Percentiles rank a stretch among this genome's conserved stretches.
Evolutionary conservation across 2,888 invertebrate species (phyloP).

Genomic region (Encarsia formosa): DNA sequence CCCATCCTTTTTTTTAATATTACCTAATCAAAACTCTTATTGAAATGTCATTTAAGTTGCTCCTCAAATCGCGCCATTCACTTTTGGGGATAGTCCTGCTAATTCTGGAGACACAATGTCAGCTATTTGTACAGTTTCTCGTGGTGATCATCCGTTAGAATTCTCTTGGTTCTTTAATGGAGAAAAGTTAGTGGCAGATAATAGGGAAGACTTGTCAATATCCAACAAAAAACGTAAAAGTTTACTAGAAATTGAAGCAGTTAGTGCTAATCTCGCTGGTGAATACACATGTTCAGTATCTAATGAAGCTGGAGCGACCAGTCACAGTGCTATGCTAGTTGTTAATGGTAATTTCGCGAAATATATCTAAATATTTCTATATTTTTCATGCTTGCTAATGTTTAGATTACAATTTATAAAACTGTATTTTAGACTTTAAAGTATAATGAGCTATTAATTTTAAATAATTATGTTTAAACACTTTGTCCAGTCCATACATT

Average conservation of each 20-base stretch:
- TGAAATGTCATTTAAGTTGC: no score
- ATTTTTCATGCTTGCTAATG: no score
- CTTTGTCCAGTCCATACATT: no score
- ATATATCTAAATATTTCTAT: no score
- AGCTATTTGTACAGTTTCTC: conserved; percentile 65
- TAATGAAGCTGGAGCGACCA: conserved; percentile 67
- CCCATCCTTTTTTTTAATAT: no score
- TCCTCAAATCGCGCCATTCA: conserved; percentile 69
- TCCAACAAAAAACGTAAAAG: conserved; percentile 56
- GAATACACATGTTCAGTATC: conserved; percentile 72
- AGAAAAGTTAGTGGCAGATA: conserved; percentile 48
- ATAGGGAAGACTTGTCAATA: conserved; percentile 51
- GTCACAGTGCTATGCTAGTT: conserved; percentile 64
- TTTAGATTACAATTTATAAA: no score
- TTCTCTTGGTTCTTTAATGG: conserved; percentile 74
- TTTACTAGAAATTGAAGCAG: conserved; percentile 63
- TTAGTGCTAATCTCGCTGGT: conserved; percentile 59
- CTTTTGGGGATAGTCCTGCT: conserved; percentile 65
- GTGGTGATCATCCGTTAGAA: conserved; percentile 71
- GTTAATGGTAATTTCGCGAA: conserved; percentile 65
- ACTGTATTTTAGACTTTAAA: no score
- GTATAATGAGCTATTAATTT: no score
- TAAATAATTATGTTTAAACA: no score
- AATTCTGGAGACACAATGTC: conserved; percentile 68
- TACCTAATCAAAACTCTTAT: no score